These are phyloP conservation scores for Nesidiocoris tenuis DNA, from an alignment of 2,888 invertebrate genomes.

Conservation along the genomic window DNA sequence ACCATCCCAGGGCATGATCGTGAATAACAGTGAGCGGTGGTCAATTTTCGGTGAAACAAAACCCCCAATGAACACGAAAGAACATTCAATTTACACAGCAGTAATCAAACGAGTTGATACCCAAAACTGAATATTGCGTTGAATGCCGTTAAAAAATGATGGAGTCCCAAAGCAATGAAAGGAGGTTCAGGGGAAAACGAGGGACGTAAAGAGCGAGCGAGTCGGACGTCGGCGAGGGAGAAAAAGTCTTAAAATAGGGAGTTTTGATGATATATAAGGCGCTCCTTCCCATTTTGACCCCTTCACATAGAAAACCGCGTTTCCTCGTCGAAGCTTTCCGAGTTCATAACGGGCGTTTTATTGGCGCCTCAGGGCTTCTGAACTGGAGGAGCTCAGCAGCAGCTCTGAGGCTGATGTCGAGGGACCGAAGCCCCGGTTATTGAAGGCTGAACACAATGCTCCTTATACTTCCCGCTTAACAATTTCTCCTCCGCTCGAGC, in stretches of 20 bases:
- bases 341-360: conserved; percentile 37
- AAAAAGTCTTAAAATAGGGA: not conserved
- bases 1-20: no score
- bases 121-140: no score
- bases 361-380: conserved; percentile 27
- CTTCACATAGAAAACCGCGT: not conserved
- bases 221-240: not conserved
- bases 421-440: not conserved
- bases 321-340: not conserved
- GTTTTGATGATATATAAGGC: not conserved
- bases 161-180: no score
- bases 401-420: not conserved
- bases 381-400: not conserved
- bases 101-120: no score
- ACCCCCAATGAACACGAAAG: no score
- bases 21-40: no score
- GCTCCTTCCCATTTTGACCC: not conserved
- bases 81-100: no score
- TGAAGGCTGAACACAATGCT: not conserved
- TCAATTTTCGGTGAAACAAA: no score
- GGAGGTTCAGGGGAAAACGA: no score
- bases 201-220: not conserved
- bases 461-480: not conserved
- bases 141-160: no score
- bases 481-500: not conserved